Evolutionary conservation across 2,888 invertebrate species (phyloP).

Genomic region (Sphaerophoria taeniata): DNA sequence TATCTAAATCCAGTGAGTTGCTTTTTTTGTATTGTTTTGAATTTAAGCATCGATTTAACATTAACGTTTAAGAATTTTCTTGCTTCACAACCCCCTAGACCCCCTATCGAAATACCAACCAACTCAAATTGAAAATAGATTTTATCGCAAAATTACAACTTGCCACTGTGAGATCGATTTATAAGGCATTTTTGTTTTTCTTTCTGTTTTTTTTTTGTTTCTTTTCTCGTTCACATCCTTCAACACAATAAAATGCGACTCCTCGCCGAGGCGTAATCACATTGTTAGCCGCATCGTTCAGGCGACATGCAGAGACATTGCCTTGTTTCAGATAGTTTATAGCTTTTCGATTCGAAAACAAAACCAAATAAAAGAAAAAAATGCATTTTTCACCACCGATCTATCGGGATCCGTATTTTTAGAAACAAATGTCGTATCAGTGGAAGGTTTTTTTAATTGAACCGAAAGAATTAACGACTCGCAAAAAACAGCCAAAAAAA

Average conservation of each 20-base stretch:
- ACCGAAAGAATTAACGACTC: constrained; percentile 33
- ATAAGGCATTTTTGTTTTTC: constrained; percentile 58
- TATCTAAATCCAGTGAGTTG: constrained; percentile 69
- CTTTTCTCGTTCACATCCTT: constrained; percentile 35
- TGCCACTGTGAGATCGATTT: constrained; percentile 62
- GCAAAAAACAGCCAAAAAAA: constrained; percentile 7
- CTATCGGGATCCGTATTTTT: constrained; percentile 70
- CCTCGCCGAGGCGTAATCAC: constrained; percentile 76
- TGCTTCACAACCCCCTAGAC: not conserved
- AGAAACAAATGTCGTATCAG: constrained; percentile 68
- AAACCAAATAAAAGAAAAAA: constrained; percentile 9
- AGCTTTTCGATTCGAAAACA: constrained; percentile 9
- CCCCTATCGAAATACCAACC: constrained; percentile 49
- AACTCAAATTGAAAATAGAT: constrained; percentile 70
- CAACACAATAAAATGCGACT: constrained; percentile 60
- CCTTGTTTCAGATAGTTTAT: not conserved
- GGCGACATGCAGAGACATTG: constrained; percentile 33
- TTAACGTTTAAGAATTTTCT: constrained; percentile 26
- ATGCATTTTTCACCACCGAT: constrained; percentile 69
- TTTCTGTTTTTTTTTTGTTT: constrained; percentile 24
- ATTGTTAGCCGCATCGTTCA: constrained; percentile 44
- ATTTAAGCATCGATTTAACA: not conserved
- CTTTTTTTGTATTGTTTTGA: constrained; percentile 25
- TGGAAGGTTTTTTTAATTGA: constrained; percentile 63
- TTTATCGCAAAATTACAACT: constrained; percentile 59